phyloP scores from a whole-genome alignment of 2,797 vertebrate genomes.

The Pteronotus mesoamericanus region DNA sequence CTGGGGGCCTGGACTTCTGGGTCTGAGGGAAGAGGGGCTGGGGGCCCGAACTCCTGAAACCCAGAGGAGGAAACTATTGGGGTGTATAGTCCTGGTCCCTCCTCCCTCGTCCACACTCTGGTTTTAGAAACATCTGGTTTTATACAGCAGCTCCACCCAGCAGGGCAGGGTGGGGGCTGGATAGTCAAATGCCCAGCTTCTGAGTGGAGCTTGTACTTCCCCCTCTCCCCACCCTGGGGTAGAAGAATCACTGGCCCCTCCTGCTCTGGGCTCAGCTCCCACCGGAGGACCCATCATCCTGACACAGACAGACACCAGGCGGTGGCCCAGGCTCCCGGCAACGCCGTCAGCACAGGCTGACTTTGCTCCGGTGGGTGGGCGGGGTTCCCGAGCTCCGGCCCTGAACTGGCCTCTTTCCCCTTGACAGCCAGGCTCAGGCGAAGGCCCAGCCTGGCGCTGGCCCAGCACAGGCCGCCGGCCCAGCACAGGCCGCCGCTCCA shows the following conservation, averaged over 20 bases:
- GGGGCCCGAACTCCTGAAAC: neutral
- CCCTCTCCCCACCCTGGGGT: neutral
- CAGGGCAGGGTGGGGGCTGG: neutral
- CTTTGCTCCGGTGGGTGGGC: neutral
- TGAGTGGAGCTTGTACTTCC: slow-evolving; percentile 10
- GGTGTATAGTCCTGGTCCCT: neutral
- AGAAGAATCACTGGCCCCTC: neutral
- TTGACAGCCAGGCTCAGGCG: too few relatives aligned
- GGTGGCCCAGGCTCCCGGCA: neutral
- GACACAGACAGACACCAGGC: slow-evolving; percentile 55
- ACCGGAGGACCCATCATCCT: neutral
- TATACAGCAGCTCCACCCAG: slow-evolving; percentile 73
- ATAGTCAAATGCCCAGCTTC: neutral
- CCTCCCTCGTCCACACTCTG: neutral
- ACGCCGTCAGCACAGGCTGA: neutral
- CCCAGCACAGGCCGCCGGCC: neutral
- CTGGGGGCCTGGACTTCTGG: rapidly evolving
- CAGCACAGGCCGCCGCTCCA: rapidly evolving
- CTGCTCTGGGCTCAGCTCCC: slow-evolving; percentile 24
- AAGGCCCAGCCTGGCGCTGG: neutral
- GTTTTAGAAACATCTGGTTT: slow-evolving; percentile 77
- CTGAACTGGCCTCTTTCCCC: neutral
- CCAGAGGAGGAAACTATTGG: neutral
- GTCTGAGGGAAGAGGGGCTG: neutral
- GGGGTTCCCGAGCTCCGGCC: neutral